Conservation (phyloP, 2,888 invertebrate species). For the Xanthia icteritia region DNA sequence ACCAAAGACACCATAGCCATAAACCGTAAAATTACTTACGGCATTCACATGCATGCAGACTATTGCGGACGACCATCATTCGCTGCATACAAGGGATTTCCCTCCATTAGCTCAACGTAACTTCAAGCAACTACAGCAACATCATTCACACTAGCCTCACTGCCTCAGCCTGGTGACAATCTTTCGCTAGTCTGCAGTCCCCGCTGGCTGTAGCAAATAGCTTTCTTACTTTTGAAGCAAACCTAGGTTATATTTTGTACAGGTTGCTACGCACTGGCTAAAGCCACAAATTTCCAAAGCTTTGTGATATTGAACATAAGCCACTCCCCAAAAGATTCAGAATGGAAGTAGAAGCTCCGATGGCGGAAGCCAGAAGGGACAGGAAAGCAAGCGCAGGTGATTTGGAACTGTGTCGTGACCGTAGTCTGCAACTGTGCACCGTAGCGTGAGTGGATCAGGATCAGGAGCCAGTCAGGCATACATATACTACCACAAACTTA, state of each 20-base stretch:
- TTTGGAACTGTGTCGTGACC: not conserved
- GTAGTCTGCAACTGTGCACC: not conserved
- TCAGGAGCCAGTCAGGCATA: not conserved
- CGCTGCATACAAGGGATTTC: not conserved
- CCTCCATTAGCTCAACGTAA: not conserved
- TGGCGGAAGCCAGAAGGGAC: not conserved
- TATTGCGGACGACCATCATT: not conserved
- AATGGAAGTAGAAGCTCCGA: not conserved
- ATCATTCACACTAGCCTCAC: not conserved
- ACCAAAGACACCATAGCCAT: not conserved
- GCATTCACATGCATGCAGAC: not conserved
- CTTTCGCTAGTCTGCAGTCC: not conserved
- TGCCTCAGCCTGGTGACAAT: not conserved
- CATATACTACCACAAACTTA: not conserved
- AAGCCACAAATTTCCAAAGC: not conserved
- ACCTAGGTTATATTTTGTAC: not conserved
- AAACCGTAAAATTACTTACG: not conserved
- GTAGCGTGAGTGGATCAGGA: not conserved
- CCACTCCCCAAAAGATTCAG: not conserved
- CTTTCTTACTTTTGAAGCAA: not conserved
- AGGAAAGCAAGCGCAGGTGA: not conserved
- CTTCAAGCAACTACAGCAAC: not conserved
- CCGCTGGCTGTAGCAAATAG: slow-evolving; percentile 6
- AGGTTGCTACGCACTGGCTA: not conserved
- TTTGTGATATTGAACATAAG: not conserved